These are phyloP conservation scores for Tarsius wallacei DNA, from an alignment of 2,797 vertebrate genomes.

Conservation along the genomic window DNA sequence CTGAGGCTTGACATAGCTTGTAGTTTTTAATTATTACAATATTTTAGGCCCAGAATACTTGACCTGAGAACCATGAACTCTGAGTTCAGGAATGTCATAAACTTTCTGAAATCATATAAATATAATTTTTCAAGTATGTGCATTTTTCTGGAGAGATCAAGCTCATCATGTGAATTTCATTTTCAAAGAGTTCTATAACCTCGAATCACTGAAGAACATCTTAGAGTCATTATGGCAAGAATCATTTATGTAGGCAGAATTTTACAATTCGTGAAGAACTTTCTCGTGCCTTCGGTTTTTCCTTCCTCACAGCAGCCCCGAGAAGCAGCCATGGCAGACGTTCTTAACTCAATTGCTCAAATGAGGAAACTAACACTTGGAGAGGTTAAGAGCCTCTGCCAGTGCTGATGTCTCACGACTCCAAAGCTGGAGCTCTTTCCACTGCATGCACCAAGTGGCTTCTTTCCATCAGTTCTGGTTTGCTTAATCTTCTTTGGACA, in stretches of 20 bases:
- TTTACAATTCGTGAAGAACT: neutral
- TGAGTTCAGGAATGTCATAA: slow-evolving; percentile 21
- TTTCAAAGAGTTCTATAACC: neutral
- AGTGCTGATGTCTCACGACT: neutral
- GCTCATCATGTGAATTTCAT: neutral
- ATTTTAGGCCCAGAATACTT: neutral
- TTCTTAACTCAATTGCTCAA: neutral
- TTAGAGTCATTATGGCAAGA: neutral
- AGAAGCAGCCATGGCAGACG: neutral
- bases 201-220: slow-evolving; percentile 26
- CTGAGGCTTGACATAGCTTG: neutral
- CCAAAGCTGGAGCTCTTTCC: neutral
- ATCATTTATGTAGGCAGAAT: slow-evolving; percentile 28
- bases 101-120: neutral
- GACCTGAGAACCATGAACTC: neutral
- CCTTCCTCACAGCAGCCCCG: neutral
- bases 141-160: neutral
- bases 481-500: slow-evolving; percentile 46
- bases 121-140: neutral
- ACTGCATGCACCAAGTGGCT: neutral
- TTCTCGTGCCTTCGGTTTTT: neutral
- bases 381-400: neutral
- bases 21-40: slow-evolving; percentile 21
- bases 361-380: neutral
- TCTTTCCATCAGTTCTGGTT: slow-evolving; percentile 42